Evolutionary conservation across 2,888 invertebrate species (phyloP), one percentile per base, ranked within the genome.

Genomic region (Elysia crispata): DNA sequence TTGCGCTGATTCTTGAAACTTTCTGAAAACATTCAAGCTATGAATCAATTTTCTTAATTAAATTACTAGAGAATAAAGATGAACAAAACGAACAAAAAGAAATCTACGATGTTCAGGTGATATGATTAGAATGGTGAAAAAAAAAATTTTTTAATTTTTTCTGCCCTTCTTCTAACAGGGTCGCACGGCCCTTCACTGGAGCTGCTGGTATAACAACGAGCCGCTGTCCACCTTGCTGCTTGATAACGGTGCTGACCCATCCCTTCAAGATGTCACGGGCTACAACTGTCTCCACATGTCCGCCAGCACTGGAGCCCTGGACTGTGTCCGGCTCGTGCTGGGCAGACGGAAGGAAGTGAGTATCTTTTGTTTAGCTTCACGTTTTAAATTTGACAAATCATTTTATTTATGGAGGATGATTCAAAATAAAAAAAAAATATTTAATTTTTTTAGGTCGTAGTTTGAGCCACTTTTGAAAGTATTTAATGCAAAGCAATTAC

Each of bases 231-330:
- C 50, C 0, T n/a, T 69, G 57, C 41, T 77, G 57, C 50, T 77
- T 30, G 57, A 67, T n/a, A 23, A 1, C 20, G 54, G 69, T 30
- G 77, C 77, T 30, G 77, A 77, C 66, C 69, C 77, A 18, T 77
- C 69, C 31, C 41, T 67, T 23, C 15, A 6, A 1, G 77, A 77
- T 31, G 28, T 20, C 1, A 28, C n/a, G 11, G 77, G 77, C 23
- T 57, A 50, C 31, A 77, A 77, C 41, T 54, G 66, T 23, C 77
- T 77, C 5, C 77, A 77, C 41, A 18, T 31, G n/a, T 50, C 77
- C 20, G 77, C 69, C 30, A 28, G 28, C 30, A 13, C 57, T 8
- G 69, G 77, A 5, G 41, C 77, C 31, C 28, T 69, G 18, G 69
- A 67, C 1, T 77, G 77, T 54, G 77, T 57, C n/a, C 28, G 33